These are phyloP conservation scores for Amblyraja radiata DNA, from an alignment of 2,797 vertebrate genomes.

Conservation along the genomic window DNA sequence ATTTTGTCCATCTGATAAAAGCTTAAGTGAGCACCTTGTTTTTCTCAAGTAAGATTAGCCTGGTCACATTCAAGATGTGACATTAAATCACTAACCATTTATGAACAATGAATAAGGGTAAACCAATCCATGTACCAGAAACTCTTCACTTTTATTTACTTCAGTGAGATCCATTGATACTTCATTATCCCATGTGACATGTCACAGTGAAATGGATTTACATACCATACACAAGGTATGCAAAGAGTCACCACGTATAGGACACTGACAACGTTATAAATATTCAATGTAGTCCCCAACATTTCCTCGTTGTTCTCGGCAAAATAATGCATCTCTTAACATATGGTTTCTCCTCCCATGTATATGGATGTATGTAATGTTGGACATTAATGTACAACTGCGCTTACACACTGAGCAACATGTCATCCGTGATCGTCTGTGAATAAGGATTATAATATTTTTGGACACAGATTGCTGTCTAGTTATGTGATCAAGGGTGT, in stretches of 20 bases:
- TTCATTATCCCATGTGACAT: no score
- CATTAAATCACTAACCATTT: neutral
- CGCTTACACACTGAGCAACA: neutral
- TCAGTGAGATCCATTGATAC: neutral
- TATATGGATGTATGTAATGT: no score
- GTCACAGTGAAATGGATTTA: no score
- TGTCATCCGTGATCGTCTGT: neutral
- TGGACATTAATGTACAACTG: no score
- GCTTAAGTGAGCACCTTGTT: neutral
- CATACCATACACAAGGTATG: no score
- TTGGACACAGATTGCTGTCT: neutral
- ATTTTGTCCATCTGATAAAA: neutral
- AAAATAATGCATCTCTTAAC: no score
- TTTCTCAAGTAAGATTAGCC: neutral
- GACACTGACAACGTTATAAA: no score
- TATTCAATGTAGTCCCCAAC: no score
- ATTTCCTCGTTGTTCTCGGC: no score
- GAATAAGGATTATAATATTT: neutral
- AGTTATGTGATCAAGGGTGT: neutral
- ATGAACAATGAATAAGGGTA: neutral
- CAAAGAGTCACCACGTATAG: no score
- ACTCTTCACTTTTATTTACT: neutral
- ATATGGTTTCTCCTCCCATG: no score
- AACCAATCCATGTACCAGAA: neutral
- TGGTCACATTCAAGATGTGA: neutral